Conservation (phyloP, 1,140 invertebrate species). For the Acromyrmex echinatior region DNA sequence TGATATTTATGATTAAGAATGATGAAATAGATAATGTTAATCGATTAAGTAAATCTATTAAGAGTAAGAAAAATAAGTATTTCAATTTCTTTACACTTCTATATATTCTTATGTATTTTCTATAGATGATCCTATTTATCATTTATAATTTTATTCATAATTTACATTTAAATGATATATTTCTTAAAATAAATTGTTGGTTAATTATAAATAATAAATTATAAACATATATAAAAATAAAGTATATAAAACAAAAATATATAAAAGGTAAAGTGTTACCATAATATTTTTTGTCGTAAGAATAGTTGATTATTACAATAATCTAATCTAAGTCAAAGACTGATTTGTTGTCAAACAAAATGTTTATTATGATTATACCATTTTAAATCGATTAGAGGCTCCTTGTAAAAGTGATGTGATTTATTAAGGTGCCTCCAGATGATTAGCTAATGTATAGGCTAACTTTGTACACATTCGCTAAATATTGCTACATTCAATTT, state of each 20-base stretch:
- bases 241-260: no score
- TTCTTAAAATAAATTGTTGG: neutral
- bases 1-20: slow-evolving; percentile 11
- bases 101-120: neutral
- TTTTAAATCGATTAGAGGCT: no score
- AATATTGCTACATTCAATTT: no score
- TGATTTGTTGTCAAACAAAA: no score
- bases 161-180: neutral
- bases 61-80: neutral
- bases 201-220: neutral
- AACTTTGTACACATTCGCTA: no score
- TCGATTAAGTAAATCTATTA: neutral
- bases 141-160: neutral
- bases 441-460: no score
- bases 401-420: neutral
- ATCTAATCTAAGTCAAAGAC: no score
- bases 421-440: neutral
- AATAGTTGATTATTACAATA: no score
- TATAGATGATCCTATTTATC: neutral
- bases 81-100: neutral
- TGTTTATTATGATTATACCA: no score
- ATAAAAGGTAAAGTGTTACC: neutral
- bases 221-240: no score
- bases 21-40: slow-evolving; percentile 3
- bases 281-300: neutral